Percentiles rank a stretch among this genome's conserved stretches.
These are phyloP conservation scores for Psylliodes chrysocephalus DNA, from an alignment of 2,888 invertebrate genomes.

Conservation along the genomic window DNA sequence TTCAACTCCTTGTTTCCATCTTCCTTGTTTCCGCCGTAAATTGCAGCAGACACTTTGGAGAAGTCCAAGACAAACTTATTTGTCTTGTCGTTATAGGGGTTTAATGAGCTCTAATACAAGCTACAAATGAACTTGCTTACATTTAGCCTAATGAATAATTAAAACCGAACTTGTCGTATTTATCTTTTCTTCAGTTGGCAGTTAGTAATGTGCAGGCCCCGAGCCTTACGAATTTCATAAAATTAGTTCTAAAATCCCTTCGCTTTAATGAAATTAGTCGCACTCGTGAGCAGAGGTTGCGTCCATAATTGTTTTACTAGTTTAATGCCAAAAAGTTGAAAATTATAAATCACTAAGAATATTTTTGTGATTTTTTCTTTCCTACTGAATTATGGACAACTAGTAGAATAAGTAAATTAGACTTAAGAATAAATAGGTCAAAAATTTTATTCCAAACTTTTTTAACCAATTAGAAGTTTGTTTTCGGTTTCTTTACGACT, in stretches of 20 bases:
- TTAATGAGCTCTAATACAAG: conserved; percentile 48
- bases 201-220: conserved; percentile 34
- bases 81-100: conserved; percentile 50
- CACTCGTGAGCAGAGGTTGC: background rate
- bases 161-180: conserved; percentile 47
- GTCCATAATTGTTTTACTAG: conserved; percentile 17
- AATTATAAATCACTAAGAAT: too few relatives aligned
- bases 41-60: conserved; percentile 30
- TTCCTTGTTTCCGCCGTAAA: conserved; percentile 23
- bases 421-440: too few relatives aligned
- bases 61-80: conserved; percentile 41
- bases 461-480: too few relatives aligned
- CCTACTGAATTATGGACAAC: too few relatives aligned
- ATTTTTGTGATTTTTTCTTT: too few relatives aligned
- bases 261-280: conserved; percentile 16
- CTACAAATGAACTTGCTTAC: conserved; percentile 47
- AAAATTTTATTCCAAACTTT: too few relatives aligned
- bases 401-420: too few relatives aligned
- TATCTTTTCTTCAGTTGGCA: conserved; percentile 41
- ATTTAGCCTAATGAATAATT: conserved; percentile 49
- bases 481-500: too few relatives aligned
- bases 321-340: background rate
- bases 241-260: conserved; percentile 23
- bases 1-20: background rate
- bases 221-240: conserved; percentile 37